Percentiles rank a stretch among this genome's conserved stretches.
phyloP scores from a whole-genome alignment of 2,888 invertebrate species.

The Watsonalla binaria region DNA sequence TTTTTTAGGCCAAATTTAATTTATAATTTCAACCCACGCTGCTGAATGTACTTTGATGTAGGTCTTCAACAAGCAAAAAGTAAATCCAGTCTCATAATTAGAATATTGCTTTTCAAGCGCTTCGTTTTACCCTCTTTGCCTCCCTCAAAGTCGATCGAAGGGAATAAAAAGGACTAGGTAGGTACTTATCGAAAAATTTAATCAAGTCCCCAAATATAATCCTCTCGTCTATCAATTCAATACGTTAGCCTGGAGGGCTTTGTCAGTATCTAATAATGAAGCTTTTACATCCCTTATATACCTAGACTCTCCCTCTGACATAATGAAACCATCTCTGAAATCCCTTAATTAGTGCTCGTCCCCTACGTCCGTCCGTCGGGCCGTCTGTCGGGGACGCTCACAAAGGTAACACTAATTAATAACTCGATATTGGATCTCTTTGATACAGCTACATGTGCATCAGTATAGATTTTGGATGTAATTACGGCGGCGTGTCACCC shows the following conservation, averaged over 20 bases:
- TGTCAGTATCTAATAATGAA: background rate
- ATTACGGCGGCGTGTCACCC: slow-evolving; percentile 45
- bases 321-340: slow-evolving; percentile 26
- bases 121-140: background rate
- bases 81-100: too few species aligned
- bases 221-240: background rate
- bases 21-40: too few species aligned
- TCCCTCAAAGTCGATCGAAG: background rate
- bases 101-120: background rate
- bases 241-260: background rate
- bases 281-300: slow-evolving; percentile 2
- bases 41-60: too few species aligned
- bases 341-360: slow-evolving; percentile 33
- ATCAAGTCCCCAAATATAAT: background rate
- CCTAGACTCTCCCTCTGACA: slow-evolving; percentile 9
- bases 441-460: slow-evolving; percentile 22
- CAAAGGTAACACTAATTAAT: slow-evolving; percentile 54
- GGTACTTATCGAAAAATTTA: background rate
- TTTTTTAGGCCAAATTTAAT: too few species aligned
- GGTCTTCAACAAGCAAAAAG: too few species aligned
- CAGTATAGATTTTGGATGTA: slow-evolving; percentile 38
- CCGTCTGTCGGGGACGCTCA: slow-evolving; percentile 33
- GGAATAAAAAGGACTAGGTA: background rate
- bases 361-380: slow-evolving; percentile 29
- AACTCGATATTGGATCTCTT: slow-evolving; percentile 46